Conservation (phyloP, 2,113 vertebrate genomes). For the Melanocharis versteri region DNA sequence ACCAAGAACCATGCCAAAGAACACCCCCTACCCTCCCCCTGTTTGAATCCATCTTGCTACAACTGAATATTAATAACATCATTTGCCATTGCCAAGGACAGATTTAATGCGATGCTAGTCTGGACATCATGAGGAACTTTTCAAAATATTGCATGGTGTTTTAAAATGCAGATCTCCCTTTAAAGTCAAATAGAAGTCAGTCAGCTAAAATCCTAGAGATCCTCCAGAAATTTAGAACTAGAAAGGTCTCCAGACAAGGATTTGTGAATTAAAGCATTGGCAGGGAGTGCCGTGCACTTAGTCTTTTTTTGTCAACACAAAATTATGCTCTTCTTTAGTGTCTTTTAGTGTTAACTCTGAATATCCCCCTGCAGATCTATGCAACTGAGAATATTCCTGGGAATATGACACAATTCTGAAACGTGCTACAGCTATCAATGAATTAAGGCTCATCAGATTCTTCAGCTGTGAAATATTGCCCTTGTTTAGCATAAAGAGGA, state of each 20-base stretch:
- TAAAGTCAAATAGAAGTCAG: slow-evolving; percentile 55
- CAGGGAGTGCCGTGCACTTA: not conserved
- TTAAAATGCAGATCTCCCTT: slow-evolving; percentile 23
- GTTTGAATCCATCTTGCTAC: slow-evolving; percentile 41
- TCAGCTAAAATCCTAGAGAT: slow-evolving; percentile 6
- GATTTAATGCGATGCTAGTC: slow-evolving; percentile 3
- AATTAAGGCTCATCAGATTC: not conserved
- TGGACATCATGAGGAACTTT: slow-evolving; percentile 32
- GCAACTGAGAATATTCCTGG: not conserved
- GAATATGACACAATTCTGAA: not conserved
- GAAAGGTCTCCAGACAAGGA: slow-evolving; percentile 7
- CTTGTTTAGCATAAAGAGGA: not conserved
- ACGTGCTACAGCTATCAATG: not conserved
- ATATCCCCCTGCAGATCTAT: not conserved
- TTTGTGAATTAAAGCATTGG: not conserved
- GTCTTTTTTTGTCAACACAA: not conserved
- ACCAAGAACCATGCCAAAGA: not conserved
- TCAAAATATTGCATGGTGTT: not conserved
- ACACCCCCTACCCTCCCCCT: not conserved
- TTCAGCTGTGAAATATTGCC: not conserved
- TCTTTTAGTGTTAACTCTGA: not conserved
- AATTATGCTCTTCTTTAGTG: not conserved
- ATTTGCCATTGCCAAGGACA: slow-evolving; percentile 45
- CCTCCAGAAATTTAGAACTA: slow-evolving; percentile 4
- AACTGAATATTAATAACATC: slow-evolving; percentile 54